Evolutionary conservation across 2,113 vertebrate species (phyloP).

Genomic region (Cyanoliseus patagonus): DNA sequence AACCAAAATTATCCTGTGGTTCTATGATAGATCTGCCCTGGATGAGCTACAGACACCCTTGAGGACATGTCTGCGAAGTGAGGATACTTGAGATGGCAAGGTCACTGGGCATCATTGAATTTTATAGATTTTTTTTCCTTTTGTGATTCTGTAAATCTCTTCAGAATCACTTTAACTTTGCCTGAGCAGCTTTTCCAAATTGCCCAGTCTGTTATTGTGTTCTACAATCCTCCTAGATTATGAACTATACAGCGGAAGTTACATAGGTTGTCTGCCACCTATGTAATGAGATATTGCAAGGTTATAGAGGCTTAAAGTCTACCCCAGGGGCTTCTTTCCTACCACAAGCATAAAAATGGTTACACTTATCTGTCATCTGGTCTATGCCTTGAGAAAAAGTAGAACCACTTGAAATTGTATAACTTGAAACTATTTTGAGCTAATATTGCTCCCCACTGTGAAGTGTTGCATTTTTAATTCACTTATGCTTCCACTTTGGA

Average conservation of each 20-base stretch:
- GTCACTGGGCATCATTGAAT: neutral
- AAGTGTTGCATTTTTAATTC: neutral
- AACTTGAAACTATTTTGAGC: neutral
- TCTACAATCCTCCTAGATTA: neutral
- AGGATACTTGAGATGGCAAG: neutral
- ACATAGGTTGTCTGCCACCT: neutral
- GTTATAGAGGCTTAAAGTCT: neutral
- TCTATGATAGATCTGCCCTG: neutral
- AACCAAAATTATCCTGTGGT: neutral
- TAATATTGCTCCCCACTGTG: fast-evolving
- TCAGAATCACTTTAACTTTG: neutral
- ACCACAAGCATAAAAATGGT: neutral
- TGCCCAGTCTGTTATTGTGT: fast-evolving
- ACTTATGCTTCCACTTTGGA: neutral
- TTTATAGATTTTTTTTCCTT: neutral
- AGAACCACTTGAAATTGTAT: fast-evolving
- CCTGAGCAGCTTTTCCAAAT: neutral
- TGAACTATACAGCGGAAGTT: neutral
- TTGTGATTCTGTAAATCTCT: neutral
- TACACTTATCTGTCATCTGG: neutral
- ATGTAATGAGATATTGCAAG: fast-evolving
- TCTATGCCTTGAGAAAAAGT: neutral
- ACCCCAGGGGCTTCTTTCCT: neutral
- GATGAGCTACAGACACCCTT: neutral
- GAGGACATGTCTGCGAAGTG: neutral